Evolutionary conservation across 2,113 vertebrate genomes (phyloP), one percentile per base, ranked within the genome.

Genomic region (Epinephelus lanceolatus): DNA sequence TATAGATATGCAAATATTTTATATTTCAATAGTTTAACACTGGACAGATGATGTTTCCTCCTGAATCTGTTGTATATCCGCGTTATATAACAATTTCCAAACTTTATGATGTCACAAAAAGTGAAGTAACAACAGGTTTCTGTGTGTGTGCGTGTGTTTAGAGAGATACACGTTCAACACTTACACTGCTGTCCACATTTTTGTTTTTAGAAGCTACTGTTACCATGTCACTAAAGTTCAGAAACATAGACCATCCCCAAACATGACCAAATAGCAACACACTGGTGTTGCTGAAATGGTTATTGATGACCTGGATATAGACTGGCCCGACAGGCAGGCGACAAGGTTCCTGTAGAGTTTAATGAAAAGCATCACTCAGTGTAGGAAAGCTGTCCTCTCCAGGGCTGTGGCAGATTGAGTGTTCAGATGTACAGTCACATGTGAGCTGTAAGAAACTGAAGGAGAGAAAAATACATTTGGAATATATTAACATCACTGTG

Each of bases 351-450:
- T 87, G 85, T 23, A 66, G 86, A 62, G 74, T 92, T 88, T 88
- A 90, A 92, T 94, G 83, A 91, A 92, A 93, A 89, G 86, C 84
- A 89, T 92, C 76, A 51, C 76, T 88, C 89, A 72, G 84, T 21
- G 61, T 12, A 78, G 76, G 57, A 81, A 68, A 68, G 66, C 82
- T 57, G 53, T 72, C 71, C 80, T 87, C 85, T 89, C 84, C 84
- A 68, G 84, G 69, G 25, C 57, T 85, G 77, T 49, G 72, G 80
- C 74, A 71, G 84, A 83, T 63, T 49, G 68, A 79, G 71, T 12
- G 71, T 83, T 82, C 77, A 83, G 74, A 87, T 80, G 69, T 72
- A 81, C 72, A 51, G 63, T 83, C 68, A 77, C 65, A 70, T 80
- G 71, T 77, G 80, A 75, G 60, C 60, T 47, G 45, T 27, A 61